These are phyloP conservation scores for Pseudomyrmex gracilis DNA, from an alignment of 1,140 invertebrate species.

Conservation along the genomic window DNA sequence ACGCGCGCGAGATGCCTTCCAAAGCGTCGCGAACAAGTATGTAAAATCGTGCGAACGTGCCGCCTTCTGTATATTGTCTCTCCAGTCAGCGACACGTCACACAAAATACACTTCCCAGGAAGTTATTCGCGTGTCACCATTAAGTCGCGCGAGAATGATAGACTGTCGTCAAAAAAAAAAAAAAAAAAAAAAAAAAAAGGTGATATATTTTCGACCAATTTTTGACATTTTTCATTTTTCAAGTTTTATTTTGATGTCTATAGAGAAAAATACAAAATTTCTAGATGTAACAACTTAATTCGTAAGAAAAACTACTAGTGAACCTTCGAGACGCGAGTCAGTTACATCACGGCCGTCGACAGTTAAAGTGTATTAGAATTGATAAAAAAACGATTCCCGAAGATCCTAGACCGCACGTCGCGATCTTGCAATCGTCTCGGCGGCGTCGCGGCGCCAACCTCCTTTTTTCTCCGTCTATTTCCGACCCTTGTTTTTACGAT, in stretches of 20 bases:
- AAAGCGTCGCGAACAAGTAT: conserved; percentile 37
- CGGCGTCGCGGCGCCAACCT: conserved; percentile 17
- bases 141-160: conserved; percentile 5
- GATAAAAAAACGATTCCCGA: conserved; percentile 45
- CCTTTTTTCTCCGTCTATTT: conserved; percentile 58
- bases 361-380: conserved; percentile 32
- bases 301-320: conserved; percentile 31
- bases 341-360: conserved; percentile 33
- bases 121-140: conserved; percentile 31
- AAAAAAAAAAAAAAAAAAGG: neutral
- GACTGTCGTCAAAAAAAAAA: neutral
- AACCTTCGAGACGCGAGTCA: conserved; percentile 19
- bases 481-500: conserved; percentile 60
- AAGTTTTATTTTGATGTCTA: too few species aligned
- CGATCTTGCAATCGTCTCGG: conserved; percentile 1
- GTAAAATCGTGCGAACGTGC: conserved; percentile 57
- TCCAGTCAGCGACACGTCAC: conserved; percentile 34
- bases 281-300: too few species aligned
- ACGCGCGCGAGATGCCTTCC: conserved; percentile 1
- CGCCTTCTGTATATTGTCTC: neutral
- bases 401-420: conserved; percentile 36
- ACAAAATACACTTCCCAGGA: conserved; percentile 38
- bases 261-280: too few species aligned
- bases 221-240: too few species aligned
- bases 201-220: neutral